phyloP scores from a whole-genome alignment of 2,888 invertebrate species.

The Encarsia formosa region DNA sequence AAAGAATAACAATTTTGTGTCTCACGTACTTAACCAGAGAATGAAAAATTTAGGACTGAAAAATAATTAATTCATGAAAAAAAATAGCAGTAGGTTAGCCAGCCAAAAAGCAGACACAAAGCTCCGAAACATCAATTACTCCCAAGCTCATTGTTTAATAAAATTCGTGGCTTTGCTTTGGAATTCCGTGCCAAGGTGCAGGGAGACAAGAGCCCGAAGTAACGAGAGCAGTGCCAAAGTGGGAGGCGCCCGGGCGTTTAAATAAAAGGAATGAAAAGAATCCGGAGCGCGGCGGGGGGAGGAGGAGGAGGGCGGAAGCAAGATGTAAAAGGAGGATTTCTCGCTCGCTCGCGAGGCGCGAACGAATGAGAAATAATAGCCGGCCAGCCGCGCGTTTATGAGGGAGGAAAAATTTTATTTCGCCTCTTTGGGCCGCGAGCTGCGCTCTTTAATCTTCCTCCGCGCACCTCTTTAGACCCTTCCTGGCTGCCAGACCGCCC shows the following conservation, averaged over 20 bases:
- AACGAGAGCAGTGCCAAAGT: constrained; percentile 11
- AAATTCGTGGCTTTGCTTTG: too few species aligned
- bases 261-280: too few species aligned
- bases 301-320: constrained; percentile 23
- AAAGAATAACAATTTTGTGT: too few species aligned
- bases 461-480: constrained; percentile 30
- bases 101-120: too few species aligned
- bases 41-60: too few species aligned
- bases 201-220: constrained; percentile 20
- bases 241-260: not conserved
- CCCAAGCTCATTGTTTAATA: too few species aligned
- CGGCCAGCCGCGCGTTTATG: constrained; percentile 28
- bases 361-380: constrained; percentile 43
- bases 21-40: too few species aligned
- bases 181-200: too few species aligned
- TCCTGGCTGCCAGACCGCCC: constrained; percentile 40
- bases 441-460: constrained; percentile 45
- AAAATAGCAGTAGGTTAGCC: too few species aligned
- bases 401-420: constrained; percentile 32
- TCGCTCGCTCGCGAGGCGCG: too few species aligned
- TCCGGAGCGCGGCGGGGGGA: constrained; percentile 2
- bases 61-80: too few species aligned
- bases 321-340: constrained; percentile 41
- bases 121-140: too few species aligned
- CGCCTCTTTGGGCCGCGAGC: constrained; percentile 25